Evolutionary conservation across 2,797 vertebrate genomes (phyloP).

Genomic region (Apodemus agrarius): DNA sequence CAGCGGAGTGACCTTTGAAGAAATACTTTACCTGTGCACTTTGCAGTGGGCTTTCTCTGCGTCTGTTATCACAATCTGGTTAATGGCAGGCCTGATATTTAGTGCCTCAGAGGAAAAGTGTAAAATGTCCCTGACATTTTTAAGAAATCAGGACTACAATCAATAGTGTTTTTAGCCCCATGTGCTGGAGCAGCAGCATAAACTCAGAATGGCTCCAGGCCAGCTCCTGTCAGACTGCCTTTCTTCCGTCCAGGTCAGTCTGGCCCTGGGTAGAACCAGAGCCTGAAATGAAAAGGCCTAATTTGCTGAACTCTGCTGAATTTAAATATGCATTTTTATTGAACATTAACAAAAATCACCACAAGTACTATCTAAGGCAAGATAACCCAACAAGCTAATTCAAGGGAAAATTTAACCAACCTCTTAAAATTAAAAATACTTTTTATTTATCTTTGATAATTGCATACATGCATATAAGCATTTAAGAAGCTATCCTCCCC

Average conservation of each 20-base stretch:
- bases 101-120: conserved; percentile 62
- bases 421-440: background rate
- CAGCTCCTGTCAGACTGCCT: background rate
- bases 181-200: conserved; percentile 19
- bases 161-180: conserved; percentile 55
- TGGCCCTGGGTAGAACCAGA: background rate
- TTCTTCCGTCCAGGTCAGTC: background rate
- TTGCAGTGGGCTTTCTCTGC: conserved; percentile 66
- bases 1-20: conserved; percentile 71
- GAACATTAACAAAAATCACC: background rate
- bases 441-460: background rate
- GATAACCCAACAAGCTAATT: conserved; percentile 23
- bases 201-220: background rate
- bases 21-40: conserved; percentile 59
- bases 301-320: conserved; percentile 50
- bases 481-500: background rate
- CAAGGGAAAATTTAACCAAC: background rate
- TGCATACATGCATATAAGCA: background rate
- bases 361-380: conserved; percentile 10
- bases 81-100: conserved; percentile 79
- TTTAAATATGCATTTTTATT: conserved; percentile 45
- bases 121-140: conserved; percentile 76
- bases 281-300: background rate
- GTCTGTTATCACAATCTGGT: conserved; percentile 63
- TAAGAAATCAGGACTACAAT: conserved; percentile 61